Conservation (phyloP, 2,888 invertebrate genomes). For the Trichopria drosophilae region DNA sequence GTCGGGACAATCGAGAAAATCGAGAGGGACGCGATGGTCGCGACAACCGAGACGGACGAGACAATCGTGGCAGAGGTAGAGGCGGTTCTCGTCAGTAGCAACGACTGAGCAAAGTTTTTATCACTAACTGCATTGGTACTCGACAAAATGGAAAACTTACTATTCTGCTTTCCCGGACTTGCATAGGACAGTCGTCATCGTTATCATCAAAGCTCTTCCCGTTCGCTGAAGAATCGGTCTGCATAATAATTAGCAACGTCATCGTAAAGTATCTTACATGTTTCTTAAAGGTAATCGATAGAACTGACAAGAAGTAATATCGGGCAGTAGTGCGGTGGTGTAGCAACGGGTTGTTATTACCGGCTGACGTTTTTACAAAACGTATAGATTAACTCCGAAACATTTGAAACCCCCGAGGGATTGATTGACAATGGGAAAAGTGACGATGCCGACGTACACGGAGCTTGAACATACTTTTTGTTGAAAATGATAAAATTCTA, state of each 20-base stretch:
- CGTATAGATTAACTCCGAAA: no score
- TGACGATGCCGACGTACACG: no score
- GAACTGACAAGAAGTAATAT: no score
- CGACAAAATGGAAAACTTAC: conserved; percentile 30
- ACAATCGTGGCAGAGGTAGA: conserved; percentile 51
- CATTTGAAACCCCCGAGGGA: no score
- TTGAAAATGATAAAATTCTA: conserved; percentile 55
- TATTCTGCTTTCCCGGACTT: conserved; percentile 48
- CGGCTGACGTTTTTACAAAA: no score
- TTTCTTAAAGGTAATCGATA: no score
- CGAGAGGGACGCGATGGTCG: no score
- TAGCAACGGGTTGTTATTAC: no score
- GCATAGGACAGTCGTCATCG: conserved; percentile 36
- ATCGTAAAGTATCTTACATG: no score
- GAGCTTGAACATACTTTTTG: conserved; percentile 54
- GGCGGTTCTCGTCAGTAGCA: conserved; percentile 56
- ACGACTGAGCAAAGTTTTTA: conserved; percentile 46
- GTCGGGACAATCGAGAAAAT: no score
- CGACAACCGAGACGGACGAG: conserved; percentile 51
- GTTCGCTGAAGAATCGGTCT: conserved; percentile 47
- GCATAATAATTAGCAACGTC: conserved; percentile 52
- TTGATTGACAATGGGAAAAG: no score
- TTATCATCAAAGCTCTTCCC: conserved; percentile 40
- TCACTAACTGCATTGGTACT: conserved; percentile 33
- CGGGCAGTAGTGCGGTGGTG: no score